A percentile compares a stretch with the other conserved stretches of the same genome.
Conservation (phyloP, 2,888 invertebrate genomes). For the Andrena camellia region DNA sequence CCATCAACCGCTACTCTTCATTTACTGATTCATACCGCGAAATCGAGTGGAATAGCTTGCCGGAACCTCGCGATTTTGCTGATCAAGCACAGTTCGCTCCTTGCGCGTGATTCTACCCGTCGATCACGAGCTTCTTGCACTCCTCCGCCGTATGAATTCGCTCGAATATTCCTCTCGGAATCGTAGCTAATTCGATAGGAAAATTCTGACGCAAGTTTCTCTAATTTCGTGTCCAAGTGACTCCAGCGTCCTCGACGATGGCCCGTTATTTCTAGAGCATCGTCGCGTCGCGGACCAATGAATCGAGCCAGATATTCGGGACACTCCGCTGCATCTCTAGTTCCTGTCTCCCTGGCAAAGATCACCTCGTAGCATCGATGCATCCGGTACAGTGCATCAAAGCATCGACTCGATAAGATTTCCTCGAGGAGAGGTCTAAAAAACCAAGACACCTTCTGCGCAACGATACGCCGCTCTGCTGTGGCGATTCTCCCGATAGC, state of each 20-base stretch:
- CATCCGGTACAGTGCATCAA: not conserved
- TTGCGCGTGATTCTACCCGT: not conserved
- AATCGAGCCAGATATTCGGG: slow-evolving; percentile 39
- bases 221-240: not conserved
- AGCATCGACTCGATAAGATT: not conserved
- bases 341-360: not conserved
- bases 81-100: not conserved
- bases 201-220: not conserved
- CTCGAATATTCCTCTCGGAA: not conserved
- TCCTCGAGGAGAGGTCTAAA: not conserved
- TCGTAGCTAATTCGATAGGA: not conserved
- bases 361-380: not conserved
- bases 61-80: not conserved
- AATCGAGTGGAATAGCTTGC: slow-evolving; percentile 30
- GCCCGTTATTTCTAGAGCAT: slow-evolving; percentile 34
- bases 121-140: not conserved
- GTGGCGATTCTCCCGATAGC: not conserved
- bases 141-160: not conserved
- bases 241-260: not conserved
- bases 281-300: slow-evolving; percentile 36
- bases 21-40: slow-evolving; percentile 36
- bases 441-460: not conserved
- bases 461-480: not conserved
- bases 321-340: slow-evolving; percentile 29
- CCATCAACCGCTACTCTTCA: slow-evolving; percentile 10